Conservation (phyloP, 1,140 invertebrate genomes). For the Mylabris phalerata region DNA sequence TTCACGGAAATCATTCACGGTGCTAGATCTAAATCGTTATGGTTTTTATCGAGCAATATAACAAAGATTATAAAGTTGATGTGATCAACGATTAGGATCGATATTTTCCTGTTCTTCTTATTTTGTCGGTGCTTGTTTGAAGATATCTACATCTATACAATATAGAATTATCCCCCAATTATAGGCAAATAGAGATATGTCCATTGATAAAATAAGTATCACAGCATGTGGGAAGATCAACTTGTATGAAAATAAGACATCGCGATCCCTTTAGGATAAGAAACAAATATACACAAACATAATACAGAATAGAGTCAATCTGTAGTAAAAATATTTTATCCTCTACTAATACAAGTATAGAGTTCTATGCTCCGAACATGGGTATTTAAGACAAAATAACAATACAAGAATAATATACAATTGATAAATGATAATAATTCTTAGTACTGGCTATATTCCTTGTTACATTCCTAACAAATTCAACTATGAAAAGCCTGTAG, state of each 20-base stretch:
- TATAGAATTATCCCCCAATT: slow-evolving; percentile 29
- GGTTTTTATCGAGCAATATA: neutral
- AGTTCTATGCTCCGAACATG: no score
- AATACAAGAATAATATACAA: no score
- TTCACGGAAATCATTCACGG: no score
- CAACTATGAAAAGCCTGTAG: slow-evolving; percentile 7
- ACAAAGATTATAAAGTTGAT: neutral
- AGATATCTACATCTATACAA: slow-evolving; percentile 22
- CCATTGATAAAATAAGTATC: slow-evolving; percentile 23
- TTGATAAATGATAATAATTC: slow-evolving; percentile 2
- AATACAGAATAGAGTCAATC: no score
- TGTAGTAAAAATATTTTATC: no score
- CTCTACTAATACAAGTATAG: no score
- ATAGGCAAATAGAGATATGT: slow-evolving; percentile 29
- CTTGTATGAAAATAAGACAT: slow-evolving; percentile 26
- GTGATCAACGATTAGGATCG: no score
- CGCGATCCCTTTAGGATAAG: slow-evolving; percentile 16
- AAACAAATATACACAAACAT: no score
- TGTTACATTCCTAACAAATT: slow-evolving; percentile 14
- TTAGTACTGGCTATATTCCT: slow-evolving; percentile 7
- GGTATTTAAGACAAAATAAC: no score
- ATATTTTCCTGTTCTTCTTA: no score
- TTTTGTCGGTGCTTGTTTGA: no score
- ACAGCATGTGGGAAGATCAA: slow-evolving; percentile 25
- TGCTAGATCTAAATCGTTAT: neutral